Evolutionary conservation across 2,888 invertebrate species (phyloP).

Genomic region (Noctua pronuba): DNA sequence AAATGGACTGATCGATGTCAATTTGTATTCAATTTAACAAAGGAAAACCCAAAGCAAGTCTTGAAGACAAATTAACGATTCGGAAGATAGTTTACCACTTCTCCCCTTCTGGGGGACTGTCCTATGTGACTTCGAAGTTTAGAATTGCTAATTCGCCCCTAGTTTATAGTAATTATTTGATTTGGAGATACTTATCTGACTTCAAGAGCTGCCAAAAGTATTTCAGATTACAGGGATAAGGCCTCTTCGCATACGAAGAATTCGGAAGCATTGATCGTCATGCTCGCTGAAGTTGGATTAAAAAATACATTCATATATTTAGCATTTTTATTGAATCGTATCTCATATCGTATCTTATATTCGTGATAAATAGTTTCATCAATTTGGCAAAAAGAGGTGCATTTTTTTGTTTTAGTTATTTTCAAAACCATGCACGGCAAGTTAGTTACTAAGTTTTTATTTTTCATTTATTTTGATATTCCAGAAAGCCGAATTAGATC

Average conservation of each 20-base stretch:
- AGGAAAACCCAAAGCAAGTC: neutral
- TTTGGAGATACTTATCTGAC: neutral
- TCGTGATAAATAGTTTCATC: neutral
- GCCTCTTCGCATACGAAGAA: neutral
- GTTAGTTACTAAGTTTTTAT: constrained; percentile 55
- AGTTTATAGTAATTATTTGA: neutral
- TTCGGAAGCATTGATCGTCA: neutral
- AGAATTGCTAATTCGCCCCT: neutral
- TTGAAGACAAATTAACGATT: neutral
- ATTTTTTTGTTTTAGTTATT: neutral
- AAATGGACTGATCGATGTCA: neutral
- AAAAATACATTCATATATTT: neutral
- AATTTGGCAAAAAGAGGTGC: too few species aligned
- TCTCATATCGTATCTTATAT: neutral
- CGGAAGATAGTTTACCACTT: neutral
- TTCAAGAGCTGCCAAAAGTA: neutral
- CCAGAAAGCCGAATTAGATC: constrained; percentile 80
- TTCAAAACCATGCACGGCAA: constrained; percentile 57
- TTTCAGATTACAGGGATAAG: neutral
- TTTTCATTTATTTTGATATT: constrained; percentile 73
- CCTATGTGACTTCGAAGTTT: neutral
- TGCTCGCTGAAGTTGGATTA: neutral
- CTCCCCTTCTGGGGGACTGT: neutral
- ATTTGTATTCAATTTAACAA: neutral
- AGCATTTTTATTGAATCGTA: neutral